Evolutionary conservation across 2,113 vertebrate genomes (phyloP).

Genomic region (Pygoscelis antarcticus): DNA sequence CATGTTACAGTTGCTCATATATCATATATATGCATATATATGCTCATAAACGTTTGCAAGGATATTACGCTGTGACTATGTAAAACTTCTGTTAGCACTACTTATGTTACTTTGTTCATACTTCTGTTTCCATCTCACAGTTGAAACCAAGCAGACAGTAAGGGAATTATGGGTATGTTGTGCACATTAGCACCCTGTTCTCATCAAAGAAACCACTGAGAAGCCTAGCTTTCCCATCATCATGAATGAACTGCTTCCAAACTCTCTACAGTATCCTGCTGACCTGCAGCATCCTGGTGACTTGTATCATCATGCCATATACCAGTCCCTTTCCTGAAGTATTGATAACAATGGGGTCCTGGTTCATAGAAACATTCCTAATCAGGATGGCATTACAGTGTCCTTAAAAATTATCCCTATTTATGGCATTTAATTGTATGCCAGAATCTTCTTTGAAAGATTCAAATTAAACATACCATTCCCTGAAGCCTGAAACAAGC

Average conservation of each 20-base stretch:
- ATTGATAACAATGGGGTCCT: neutral
- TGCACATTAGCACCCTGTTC: neutral
- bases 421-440: neutral
- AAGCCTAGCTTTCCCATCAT: neutral
- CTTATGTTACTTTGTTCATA: neutral
- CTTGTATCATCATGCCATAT: neutral
- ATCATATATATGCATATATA: neutral
- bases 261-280: rapidly evolving
- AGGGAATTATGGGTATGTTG: neutral
- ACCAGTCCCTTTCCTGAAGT: neutral
- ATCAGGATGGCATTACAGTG: neutral
- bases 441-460: neutral
- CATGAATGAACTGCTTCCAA: neutral
- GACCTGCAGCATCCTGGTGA: neutral
- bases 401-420: neutral
- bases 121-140: neutral
- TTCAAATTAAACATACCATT: neutral
- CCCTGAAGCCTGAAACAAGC: neutral
- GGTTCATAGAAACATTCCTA: neutral
- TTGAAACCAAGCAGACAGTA: neutral
- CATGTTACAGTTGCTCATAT: neutral
- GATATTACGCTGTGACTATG: neutral
- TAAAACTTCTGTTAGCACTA: neutral
- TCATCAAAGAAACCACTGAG: neutral
- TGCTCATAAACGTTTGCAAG: neutral